These are phyloP conservation scores for Temnopleurus reevesii DNA, from an alignment of 53 echinoderm and acorn worm genomes.

Conservation along the genomic window DNA sequence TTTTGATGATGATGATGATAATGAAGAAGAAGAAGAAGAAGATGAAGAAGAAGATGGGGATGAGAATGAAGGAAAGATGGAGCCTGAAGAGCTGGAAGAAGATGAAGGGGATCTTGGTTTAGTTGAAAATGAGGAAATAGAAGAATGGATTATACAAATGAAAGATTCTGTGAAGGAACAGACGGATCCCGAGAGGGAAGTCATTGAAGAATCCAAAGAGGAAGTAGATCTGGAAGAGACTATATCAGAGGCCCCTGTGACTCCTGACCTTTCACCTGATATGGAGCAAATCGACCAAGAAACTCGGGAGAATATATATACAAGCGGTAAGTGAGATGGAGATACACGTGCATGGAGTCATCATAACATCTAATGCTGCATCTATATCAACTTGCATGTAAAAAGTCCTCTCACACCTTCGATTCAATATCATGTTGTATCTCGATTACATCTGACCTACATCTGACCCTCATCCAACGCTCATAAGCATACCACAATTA, in stretches of 20 bases:
- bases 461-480: background rate
- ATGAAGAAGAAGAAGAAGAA: conserved; percentile 1
- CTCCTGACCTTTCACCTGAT: background rate
- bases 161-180: background rate
- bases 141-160: conserved; percentile 28
- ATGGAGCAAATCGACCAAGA: background rate
- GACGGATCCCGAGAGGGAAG: background rate
- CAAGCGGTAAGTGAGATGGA: conserved; percentile 11
- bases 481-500: background rate
- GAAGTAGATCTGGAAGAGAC: background rate
- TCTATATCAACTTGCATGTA: background rate
- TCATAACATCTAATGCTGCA: conserved; percentile 10
- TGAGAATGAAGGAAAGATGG: background rate
- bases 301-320: background rate
- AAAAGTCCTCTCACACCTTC: background rate
- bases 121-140: conserved; percentile 11
- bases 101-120: conserved; percentile 24
- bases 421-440: background rate
- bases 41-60: background rate
- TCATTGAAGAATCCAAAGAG: background rate
- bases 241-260: background rate
- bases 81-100: background rate
- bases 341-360: background rate
- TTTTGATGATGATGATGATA: background rate
- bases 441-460: too few species aligned